phyloP scores from a whole-genome alignment of 2,888 invertebrate species.

The Scotopteryx bipunctaria region DNA sequence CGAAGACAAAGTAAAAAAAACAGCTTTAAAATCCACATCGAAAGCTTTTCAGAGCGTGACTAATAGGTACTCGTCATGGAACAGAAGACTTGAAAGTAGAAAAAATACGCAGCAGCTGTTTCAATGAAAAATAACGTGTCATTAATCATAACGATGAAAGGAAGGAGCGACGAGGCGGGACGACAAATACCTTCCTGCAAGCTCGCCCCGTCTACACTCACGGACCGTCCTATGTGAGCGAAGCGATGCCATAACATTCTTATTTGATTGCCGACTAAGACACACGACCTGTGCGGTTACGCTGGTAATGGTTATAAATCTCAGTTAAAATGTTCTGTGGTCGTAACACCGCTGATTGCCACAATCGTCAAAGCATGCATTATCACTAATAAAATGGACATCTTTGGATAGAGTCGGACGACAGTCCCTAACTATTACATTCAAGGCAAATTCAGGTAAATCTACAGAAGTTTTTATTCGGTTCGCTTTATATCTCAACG shows the following conservation, averaged over 20 bases:
- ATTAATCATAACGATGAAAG: slow-evolving; percentile 78
- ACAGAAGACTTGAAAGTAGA: slow-evolving; percentile 72
- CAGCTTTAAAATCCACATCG: slow-evolving; percentile 64
- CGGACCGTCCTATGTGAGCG: neutral
- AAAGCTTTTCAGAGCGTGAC: slow-evolving; percentile 70
- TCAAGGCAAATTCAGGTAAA: too few relatives aligned
- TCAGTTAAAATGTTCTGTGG: too few relatives aligned
- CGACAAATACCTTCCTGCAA: slow-evolving; percentile 75
- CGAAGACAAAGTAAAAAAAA: slow-evolving; percentile 51
- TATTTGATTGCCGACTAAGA: too few relatives aligned
- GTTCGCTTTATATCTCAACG: neutral
- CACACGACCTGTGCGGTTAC: too few relatives aligned
- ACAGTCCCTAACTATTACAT: too few relatives aligned
- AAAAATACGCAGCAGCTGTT: slow-evolving; percentile 78
- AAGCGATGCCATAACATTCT: neutral
- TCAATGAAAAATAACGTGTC: slow-evolving; percentile 78
- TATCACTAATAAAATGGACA: neutral
- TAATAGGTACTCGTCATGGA: slow-evolving; percentile 73
- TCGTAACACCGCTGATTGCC: too few relatives aligned
- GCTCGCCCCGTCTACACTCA: slow-evolving; percentile 56
- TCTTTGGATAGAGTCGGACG: neutral
- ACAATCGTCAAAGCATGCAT: too few relatives aligned
- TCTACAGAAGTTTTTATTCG: too few relatives aligned
- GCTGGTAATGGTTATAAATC: too few relatives aligned
- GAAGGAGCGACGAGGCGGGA: slow-evolving; percentile 68